phyloP scores from a whole-genome alignment of 2,113 vertebrate genomes.

The Candoia aspera region DNA sequence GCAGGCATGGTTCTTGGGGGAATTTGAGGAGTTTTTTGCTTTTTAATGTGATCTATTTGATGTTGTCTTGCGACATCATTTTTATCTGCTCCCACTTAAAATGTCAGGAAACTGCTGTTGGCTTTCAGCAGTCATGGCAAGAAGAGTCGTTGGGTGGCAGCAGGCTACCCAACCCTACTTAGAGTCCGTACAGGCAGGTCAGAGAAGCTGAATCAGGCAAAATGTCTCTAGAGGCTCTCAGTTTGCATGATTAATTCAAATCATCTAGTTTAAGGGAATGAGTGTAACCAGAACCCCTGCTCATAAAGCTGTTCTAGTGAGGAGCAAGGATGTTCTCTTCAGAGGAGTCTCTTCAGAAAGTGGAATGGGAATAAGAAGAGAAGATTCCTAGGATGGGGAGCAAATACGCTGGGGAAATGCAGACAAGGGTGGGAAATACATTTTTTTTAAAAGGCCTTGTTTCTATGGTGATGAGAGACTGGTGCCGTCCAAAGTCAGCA shows the following conservation, averaged over 20 bases:
- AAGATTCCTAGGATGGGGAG: not conserved
- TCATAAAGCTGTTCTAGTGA: not conserved
- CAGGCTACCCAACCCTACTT: not conserved
- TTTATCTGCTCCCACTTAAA: not conserved
- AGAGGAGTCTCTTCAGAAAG: not conserved
- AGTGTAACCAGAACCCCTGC: not conserved
- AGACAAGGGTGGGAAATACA: not conserved
- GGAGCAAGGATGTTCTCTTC: too few relatives aligned
- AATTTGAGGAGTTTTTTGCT: not conserved
- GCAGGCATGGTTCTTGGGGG: not conserved
- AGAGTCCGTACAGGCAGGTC: too few relatives aligned
- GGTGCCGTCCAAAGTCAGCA: conserved; percentile 31
- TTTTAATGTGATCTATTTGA: not conserved
- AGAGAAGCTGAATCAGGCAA: not conserved
- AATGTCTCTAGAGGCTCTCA: not conserved
- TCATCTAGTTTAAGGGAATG: not conserved
- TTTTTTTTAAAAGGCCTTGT: conserved; percentile 10
- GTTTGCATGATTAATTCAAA: not conserved
- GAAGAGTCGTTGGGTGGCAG: not conserved
- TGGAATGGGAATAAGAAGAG: not conserved
- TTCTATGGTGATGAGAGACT: conserved; percentile 28
- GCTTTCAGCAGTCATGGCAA: not conserved
- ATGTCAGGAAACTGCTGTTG: not conserved
- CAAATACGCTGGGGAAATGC: conserved; percentile 7
- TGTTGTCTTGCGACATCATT: not conserved